These are phyloP conservation scores for Ptychodera flava DNA, from an alignment of 35 echinoderm and acorn worm species.

Conservation along the genomic window DNA sequence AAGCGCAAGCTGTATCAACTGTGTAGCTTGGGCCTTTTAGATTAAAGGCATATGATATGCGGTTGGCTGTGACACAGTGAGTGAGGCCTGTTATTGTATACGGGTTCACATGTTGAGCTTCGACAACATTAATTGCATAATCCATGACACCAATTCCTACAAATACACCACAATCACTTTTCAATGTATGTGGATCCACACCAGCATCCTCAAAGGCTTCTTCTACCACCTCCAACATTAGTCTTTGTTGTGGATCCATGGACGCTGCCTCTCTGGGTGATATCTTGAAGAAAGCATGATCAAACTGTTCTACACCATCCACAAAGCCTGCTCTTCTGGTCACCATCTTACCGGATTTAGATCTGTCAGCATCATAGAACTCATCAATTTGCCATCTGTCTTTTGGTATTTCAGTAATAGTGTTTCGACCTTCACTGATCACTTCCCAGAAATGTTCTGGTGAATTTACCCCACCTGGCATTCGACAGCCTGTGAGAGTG, in stretches of 20 bases:
- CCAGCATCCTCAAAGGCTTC: conserved; percentile 93
- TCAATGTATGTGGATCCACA: conserved; percentile 40
- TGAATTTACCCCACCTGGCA: conserved; percentile 61
- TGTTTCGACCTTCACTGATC: conserved; percentile 58
- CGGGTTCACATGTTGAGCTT: conserved; percentile 53
- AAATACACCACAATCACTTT: conserved; percentile 64
- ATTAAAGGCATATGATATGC: conserved; percentile 86
- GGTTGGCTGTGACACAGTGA: conserved; percentile 75
- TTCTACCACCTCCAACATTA: conserved; percentile 69
- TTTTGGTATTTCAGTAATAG: conserved; percentile 64
- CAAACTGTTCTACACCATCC: conserved; percentile 62
- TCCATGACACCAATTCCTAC: conserved; percentile 85
- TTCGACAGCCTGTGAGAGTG: conserved; percentile 57
- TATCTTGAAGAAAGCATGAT: conserved; percentile 85
- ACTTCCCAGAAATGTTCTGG: conserved; percentile 72
- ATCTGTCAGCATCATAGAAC: conserved; percentile 70
- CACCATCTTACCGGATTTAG: conserved; percentile 63
- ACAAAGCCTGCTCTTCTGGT: conserved; percentile 71
- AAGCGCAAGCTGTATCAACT: conserved; percentile 86
- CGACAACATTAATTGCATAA: conserved; percentile 63
- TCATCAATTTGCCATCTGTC: conserved; percentile 70
- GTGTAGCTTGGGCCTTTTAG: conserved; percentile 73
- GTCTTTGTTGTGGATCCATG: conserved; percentile 81
- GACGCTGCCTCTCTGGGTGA: conserved; percentile 80
- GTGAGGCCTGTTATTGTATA: conserved; percentile 85